Evolutionary conservation across 2,113 vertebrate species (phyloP).

Genomic region (Butorides virescens): DNA sequence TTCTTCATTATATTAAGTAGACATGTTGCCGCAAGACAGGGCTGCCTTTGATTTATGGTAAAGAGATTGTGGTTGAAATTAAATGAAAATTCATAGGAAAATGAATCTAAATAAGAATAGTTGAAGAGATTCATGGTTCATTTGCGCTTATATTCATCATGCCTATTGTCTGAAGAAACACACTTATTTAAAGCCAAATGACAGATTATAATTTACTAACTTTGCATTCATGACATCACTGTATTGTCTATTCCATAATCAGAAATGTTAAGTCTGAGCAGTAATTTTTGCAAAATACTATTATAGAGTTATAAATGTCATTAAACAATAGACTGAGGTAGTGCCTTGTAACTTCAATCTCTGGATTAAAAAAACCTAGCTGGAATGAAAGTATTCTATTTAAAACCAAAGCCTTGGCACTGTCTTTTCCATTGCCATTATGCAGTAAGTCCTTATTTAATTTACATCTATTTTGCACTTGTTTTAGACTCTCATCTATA

Average conservation of each 20-base stretch:
- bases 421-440: constrained; percentile 4
- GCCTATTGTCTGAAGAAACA: constrained; percentile 71
- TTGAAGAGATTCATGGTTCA: constrained; percentile 76
- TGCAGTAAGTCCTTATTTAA: constrained; percentile 19
- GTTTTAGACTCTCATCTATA: constrained; percentile 23
- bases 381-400: constrained; percentile 53
- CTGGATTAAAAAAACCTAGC: constrained; percentile 60
- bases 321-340: constrained; percentile 71
- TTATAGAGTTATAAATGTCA: constrained; percentile 75
- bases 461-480: constrained; percentile 24
- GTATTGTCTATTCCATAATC: constrained; percentile 71
- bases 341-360: constrained; percentile 65
- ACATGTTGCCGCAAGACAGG: constrained; percentile 63
- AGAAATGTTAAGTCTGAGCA: constrained; percentile 69
- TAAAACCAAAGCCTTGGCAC: constrained; percentile 47
- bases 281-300: constrained; percentile 72
- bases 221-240: constrained; percentile 70
- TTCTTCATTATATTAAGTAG: constrained; percentile 70
- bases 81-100: constrained; percentile 73
- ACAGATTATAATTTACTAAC: constrained; percentile 72
- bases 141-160: constrained; percentile 74
- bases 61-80: constrained; percentile 67
- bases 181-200: constrained; percentile 72
- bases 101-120: constrained; percentile 79
- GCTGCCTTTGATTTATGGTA: constrained; percentile 64